Evolutionary conservation across 2,888 invertebrate species (phyloP).

Genomic region (Eulithis prunata): DNA sequence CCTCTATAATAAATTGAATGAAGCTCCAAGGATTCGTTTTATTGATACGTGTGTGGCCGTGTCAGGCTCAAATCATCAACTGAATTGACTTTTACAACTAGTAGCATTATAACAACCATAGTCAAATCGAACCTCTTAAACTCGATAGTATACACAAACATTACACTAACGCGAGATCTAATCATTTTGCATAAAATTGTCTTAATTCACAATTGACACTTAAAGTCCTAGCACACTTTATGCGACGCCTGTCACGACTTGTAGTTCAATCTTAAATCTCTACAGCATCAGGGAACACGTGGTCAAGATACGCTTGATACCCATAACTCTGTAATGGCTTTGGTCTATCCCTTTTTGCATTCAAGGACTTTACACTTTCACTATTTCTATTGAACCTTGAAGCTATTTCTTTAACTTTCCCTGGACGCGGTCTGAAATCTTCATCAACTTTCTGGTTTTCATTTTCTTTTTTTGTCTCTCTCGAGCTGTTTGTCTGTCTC

Average conservation of each 20-base stretch:
- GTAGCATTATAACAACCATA: no score
- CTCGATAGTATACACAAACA: slow-evolving; percentile 22
- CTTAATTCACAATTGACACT: slow-evolving; percentile 18
- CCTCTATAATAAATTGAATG: no score
- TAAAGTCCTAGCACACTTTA: not conserved
- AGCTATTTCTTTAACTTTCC: slow-evolving; percentile 78
- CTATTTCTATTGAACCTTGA: slow-evolving; percentile 73
- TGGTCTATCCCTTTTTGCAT: slow-evolving; percentile 75
- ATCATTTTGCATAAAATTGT: slow-evolving; percentile 36
- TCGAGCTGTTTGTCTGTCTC: slow-evolving; percentile 55
- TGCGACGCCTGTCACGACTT: not conserved
- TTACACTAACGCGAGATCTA: slow-evolving; percentile 48
- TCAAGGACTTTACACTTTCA: slow-evolving; percentile 55
- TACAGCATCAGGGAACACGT: slow-evolving; percentile 84
- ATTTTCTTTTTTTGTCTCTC: slow-evolving; percentile 44
- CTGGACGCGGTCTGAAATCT: slow-evolving; percentile 67
- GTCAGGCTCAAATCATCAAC: no score
- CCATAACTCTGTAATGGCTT: slow-evolving; percentile 84
- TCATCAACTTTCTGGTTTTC: slow-evolving; percentile 24
- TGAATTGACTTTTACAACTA: no score
- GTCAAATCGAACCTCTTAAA: slow-evolving; percentile 13
- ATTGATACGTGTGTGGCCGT: no score
- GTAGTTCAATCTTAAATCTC: slow-evolving; percentile 61
- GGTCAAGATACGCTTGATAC: slow-evolving; percentile 85
- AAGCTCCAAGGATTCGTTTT: no score